phyloP scores from a whole-genome alignment of 64 coral and sea anemone genomes.

The Montipora cactus region DNA sequence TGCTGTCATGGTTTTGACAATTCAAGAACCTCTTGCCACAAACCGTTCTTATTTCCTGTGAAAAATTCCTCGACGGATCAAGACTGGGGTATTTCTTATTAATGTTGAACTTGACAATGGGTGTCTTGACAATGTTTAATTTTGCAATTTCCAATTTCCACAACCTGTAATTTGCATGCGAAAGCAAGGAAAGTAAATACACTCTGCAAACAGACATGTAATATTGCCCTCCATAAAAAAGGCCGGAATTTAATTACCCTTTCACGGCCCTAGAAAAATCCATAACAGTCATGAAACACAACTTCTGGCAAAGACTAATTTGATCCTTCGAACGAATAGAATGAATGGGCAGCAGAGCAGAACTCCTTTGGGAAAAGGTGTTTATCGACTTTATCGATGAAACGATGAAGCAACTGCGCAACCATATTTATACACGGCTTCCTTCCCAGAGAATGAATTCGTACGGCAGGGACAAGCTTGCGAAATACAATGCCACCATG shows the following conservation, averaged over 20 bases:
- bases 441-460: neutral
- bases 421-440: neutral
- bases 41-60: neutral
- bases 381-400: slow-evolving; percentile 3
- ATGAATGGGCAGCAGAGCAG: slow-evolving; percentile 1
- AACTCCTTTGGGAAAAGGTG: slow-evolving; percentile 44
- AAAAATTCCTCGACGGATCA: neutral
- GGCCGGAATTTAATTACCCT: neutral
- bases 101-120: neutral
- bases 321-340: neutral
- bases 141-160: slow-evolving; percentile 25
- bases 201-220: slow-evolving; percentile 5
- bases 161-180: slow-evolving; percentile 50
- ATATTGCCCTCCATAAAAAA: neutral
- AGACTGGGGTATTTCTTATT: slow-evolving; percentile 21
- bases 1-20: neutral
- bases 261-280: neutral
- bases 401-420: slow-evolving; percentile 5
- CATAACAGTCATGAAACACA: no score
- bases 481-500: neutral
- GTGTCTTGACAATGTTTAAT: slow-evolving; percentile 44
- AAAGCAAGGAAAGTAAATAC: slow-evolving; percentile 12
- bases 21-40: neutral
- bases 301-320: neutral
- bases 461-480: neutral